phyloP scores from a whole-genome alignment of 2,888 invertebrate species.

The Copidosoma aretas region DNA sequence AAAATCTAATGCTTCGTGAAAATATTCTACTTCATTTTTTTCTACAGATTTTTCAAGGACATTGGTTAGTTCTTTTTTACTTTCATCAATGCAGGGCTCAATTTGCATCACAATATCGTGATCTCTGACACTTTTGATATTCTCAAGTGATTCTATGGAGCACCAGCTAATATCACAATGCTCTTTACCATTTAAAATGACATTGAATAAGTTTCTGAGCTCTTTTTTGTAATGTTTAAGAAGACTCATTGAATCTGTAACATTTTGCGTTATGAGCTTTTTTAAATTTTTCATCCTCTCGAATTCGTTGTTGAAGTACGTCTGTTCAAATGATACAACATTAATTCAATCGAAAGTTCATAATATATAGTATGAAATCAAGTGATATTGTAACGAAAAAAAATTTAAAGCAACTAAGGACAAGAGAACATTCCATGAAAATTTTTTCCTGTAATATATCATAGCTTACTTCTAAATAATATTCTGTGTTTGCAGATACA shows the following conservation, averaged over 20 bases:
- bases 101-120: conserved; percentile 47
- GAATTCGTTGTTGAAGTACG: conserved; percentile 76
- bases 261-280: conserved; percentile 69
- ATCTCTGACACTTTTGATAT: conserved; percentile 67
- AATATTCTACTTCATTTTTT: conserved; percentile 62
- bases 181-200: conserved; percentile 11
- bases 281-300: conserved; percentile 71
- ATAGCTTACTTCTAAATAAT: conserved; percentile 44
- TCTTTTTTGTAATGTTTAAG: conserved; percentile 72
- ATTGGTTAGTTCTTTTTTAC: conserved; percentile 47
- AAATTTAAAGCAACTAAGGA: too few relatives aligned
- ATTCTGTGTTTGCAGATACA: conserved; percentile 35
- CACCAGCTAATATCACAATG: conserved; percentile 40
- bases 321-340: conserved; percentile 34
- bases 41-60: conserved; percentile 48
- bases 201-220: conserved; percentile 45
- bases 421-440: neutral
- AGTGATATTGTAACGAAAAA: neutral
- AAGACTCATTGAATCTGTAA: conserved; percentile 70
- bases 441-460: neutral
- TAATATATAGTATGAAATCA: conserved; percentile 1
- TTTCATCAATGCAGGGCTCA: too few relatives aligned
- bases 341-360: neutral
- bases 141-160: conserved; percentile 69
- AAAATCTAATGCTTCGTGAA: conserved; percentile 62